Percentiles rank a stretch among this genome's conserved stretches.
These are phyloP conservation scores for Pelmatolapia mariae DNA, from an alignment of 2,113 vertebrate species.

Conservation along the genomic window DNA sequence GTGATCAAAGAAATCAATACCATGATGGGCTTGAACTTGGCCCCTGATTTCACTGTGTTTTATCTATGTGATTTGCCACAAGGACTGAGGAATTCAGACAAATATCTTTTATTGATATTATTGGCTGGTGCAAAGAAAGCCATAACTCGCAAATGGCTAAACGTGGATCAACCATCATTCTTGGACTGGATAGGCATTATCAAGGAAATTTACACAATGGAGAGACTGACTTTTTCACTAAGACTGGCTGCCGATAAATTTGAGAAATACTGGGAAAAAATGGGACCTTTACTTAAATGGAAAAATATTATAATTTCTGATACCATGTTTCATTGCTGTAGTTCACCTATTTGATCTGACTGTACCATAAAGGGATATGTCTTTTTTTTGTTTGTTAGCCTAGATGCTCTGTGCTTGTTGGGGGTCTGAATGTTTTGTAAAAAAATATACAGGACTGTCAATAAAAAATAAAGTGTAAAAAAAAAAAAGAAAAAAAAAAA, in stretches of 20 bases:
- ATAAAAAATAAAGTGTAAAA: neutral
- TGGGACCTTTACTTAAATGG: neutral
- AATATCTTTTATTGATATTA: neutral
- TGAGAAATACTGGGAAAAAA: neutral
- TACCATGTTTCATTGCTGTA: neutral
- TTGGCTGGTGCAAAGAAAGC: neutral
- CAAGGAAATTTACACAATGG: neutral
- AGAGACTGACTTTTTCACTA: accelerated
- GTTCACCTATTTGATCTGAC: neutral
- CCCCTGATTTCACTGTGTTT: neutral
- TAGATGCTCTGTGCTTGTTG: neutral
- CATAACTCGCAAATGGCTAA: neutral
- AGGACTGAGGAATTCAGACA: neutral
- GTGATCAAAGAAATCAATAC: too few relatives aligned
- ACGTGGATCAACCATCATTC: accelerated
- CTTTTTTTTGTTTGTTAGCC: neutral
- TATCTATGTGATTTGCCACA: neutral
- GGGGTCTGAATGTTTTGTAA: accelerated
- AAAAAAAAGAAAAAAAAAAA: too few relatives aligned
- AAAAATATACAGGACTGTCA: neutral
- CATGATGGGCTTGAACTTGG: too few relatives aligned
- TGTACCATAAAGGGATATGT: neutral
- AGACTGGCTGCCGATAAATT: neutral
- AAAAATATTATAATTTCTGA: neutral
- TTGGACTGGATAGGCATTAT: neutral